These are phyloP conservation scores for Gallinago solitaria DNA, from an alignment of 2,797 vertebrate genomes.

Conservation along the genomic window DNA sequence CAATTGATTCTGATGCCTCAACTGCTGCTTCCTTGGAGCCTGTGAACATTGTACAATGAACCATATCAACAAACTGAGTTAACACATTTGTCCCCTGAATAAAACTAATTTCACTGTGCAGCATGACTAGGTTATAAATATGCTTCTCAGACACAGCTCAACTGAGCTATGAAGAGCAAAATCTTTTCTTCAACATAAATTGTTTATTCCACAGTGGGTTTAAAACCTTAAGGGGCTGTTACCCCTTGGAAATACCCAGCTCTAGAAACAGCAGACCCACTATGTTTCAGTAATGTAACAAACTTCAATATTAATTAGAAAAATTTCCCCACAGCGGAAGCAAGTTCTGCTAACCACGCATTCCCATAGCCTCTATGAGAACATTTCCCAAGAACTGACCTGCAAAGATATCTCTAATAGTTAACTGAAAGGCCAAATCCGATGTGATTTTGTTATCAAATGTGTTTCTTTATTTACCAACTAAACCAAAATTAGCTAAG, in stretches of 20 bases:
- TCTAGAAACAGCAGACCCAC: background rate
- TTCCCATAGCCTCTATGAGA: background rate
- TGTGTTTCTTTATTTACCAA: background rate
- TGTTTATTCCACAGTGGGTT: background rate
- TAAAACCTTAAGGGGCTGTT: background rate
- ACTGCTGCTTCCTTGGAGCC: slow-evolving; percentile 8
- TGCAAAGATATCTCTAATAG: background rate
- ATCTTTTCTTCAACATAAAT: background rate
- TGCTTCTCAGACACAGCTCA: background rate
- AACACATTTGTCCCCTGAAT: background rate
- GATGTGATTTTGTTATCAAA: slow-evolving; percentile 3
- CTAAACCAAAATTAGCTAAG: background rate
- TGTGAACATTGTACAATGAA: background rate
- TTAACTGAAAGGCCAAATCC: background rate
- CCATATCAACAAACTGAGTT: background rate
- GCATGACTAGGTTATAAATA: background rate
- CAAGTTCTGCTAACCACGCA: background rate
- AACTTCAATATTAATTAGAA: background rate
- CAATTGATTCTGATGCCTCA: background rate
- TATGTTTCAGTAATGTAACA: background rate
- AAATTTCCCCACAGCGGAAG: background rate
- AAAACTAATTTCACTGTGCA: background rate
- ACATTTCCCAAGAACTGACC: background rate
- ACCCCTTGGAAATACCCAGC: background rate
- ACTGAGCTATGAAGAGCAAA: background rate